Percentiles rank a stretch among this genome's conserved stretches.
Evolutionary conservation across 2,797 vertebrate genomes (phyloP).

Genomic region (Sorex maritimensis): DNA sequence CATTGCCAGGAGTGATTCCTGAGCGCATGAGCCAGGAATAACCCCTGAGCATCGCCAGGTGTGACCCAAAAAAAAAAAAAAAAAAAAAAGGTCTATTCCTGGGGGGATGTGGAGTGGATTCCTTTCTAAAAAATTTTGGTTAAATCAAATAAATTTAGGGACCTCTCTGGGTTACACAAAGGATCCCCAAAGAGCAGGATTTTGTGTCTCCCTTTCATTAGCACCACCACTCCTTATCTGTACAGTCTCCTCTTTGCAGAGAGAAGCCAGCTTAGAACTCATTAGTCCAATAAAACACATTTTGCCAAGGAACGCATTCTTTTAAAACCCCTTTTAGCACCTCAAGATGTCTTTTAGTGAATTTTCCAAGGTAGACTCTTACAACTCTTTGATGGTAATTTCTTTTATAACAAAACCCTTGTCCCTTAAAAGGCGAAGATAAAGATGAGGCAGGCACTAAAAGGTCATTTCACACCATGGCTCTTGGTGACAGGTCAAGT

Average conservation of each 20-base stretch:
- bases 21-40: too few relatives aligned
- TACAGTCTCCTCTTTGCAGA: neutral
- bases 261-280: neutral
- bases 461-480: neutral
- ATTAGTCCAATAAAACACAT: neutral
- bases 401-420: slow-evolving; percentile 14
- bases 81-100: too few relatives aligned
- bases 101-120: too few relatives aligned
- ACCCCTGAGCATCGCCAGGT: too few relatives aligned
- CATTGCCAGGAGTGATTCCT: too few relatives aligned
- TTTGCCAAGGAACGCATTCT: neutral
- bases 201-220: neutral
- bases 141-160: neutral
- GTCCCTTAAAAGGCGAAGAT: neutral
- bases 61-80: too few relatives aligned
- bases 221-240: neutral
- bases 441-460: neutral
- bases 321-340: slow-evolving; percentile 6
- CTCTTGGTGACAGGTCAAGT: too few relatives aligned
- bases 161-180: neutral
- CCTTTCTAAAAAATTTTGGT: too few relatives aligned
- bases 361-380: slow-evolving; percentile 24
- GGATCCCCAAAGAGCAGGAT: neutral
- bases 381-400: neutral
- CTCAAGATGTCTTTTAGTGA: neutral